A percentile compares a stretch with the other conserved stretches of the same genome.
phyloP scores from a whole-genome alignment of 1,140 invertebrate species.

The Arion vulgaris region DNA sequence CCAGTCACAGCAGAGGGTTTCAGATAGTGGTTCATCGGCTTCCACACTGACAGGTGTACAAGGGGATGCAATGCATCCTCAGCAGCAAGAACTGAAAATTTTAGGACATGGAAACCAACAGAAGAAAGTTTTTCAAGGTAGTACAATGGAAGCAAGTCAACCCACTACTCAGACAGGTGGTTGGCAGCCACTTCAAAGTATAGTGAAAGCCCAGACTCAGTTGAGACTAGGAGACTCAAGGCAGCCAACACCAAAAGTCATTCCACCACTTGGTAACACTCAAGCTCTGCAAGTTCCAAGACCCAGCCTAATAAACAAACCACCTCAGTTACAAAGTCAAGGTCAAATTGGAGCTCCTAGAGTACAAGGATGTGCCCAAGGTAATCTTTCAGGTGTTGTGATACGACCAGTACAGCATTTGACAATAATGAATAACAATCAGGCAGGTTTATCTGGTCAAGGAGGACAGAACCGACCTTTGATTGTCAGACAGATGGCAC shows the following conservation, averaged over 20 bases:
- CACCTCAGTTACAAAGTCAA: background rate
- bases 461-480: background rate
- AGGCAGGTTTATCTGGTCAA: background rate
- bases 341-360: background rate
- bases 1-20: background rate
- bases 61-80: background rate
- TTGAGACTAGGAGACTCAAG: background rate
- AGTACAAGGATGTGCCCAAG: background rate
- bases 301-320: background rate
- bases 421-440: background rate
- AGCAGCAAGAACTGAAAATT: background rate
- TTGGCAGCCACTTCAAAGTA: slow-evolving; percentile 6
- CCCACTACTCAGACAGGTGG: background rate
- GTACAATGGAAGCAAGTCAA: background rate
- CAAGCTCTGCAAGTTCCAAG: background rate
- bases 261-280: background rate
- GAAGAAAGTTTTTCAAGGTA: background rate
- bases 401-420: slow-evolving; percentile 15
- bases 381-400: slow-evolving; percentile 13
- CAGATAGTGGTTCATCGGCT: background rate
- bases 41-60: background rate
- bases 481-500: background rate
- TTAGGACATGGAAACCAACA: background rate
- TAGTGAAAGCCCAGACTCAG: background rate
- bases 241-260: background rate